Conservation (phyloP, 1,140 invertebrate species). For the Conopomorpha cramerella region DNA sequence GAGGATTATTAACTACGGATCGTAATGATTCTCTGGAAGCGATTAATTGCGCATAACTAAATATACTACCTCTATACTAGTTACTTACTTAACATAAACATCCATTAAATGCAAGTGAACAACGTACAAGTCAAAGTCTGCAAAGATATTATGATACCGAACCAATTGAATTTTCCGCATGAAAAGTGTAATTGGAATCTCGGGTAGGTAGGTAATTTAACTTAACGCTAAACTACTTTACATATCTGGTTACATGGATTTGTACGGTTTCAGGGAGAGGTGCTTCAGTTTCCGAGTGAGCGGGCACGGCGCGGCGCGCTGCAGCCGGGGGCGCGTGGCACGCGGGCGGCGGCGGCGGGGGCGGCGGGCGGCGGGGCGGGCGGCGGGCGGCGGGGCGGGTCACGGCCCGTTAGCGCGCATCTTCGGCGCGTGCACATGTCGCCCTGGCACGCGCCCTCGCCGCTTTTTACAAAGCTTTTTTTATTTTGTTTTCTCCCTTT, state of each 20-base stretch:
- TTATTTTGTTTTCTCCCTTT: slow-evolving; percentile 41
- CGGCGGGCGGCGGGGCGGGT: slow-evolving; percentile 16
- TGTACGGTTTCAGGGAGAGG: slow-evolving; percentile 48
- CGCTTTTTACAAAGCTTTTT: slow-evolving; percentile 46
- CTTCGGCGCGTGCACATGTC: slow-evolving; percentile 50
- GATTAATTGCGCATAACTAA: no score
- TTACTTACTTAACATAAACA: no score
- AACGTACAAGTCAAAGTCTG: no score
- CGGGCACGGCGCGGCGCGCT: slow-evolving; percentile 9
- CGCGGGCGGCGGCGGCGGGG: slow-evolving; percentile 3
- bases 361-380: slow-evolving; percentile 10
- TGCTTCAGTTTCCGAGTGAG: slow-evolving; percentile 25
- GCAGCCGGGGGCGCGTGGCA: slow-evolving; percentile 10
- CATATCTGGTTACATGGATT: slow-evolving; percentile 35
- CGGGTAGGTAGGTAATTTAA: slow-evolving; percentile 39
- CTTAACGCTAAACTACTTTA: slow-evolving; percentile 48
- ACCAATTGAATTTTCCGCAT: no score
- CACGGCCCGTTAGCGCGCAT: slow-evolving; percentile 43
- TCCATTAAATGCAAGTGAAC: no score
- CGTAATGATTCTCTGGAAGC: no score
- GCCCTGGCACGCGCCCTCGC: slow-evolving; percentile 47
- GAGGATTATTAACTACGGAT: no score
- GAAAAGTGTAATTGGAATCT: slow-evolving; percentile 49
- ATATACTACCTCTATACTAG: no score
- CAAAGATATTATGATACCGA: no score